Evolutionary conservation across 2,113 vertebrate genomes (phyloP).

Genomic region (Hyla sarda): DNA sequence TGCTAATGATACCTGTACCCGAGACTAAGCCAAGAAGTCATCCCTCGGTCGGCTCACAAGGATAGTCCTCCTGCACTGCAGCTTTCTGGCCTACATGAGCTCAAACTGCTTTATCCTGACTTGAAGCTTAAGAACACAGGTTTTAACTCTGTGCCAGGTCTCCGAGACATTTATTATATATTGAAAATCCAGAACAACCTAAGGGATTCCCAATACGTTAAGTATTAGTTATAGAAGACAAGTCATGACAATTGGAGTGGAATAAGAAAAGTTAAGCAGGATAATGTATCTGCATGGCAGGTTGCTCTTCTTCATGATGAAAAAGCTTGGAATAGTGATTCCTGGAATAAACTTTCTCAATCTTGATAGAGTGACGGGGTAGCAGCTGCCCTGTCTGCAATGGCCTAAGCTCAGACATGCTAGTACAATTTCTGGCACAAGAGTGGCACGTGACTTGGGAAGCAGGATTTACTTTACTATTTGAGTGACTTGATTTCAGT

Average conservation of each 20-base stretch:
- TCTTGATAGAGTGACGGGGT: not conserved
- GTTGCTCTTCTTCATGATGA: not conserved
- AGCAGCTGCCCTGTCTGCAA: not conserved
- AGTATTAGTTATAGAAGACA: slow-evolving; percentile 12
- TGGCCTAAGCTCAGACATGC: not conserved
- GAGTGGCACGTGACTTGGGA: not conserved
- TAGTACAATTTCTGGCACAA: not conserved
- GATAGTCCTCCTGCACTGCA: not conserved
- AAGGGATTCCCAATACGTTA: slow-evolving; percentile 24
- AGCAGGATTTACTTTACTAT: not conserved
- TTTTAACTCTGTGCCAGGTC: slow-evolving; percentile 33
- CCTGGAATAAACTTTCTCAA: not conserved
- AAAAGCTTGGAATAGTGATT: not conserved
- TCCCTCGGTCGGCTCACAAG: not conserved
- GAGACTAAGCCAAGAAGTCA: slow-evolving; percentile 14
- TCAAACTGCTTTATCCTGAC: slow-evolving; percentile 32
- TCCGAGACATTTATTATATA: slow-evolving; percentile 30
- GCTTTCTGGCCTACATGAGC: not conserved
- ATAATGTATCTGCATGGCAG: not conserved
- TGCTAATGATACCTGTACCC: slow-evolving; percentile 11
- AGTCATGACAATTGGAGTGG: not conserved
- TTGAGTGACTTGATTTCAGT: not conserved
- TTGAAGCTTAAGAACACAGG: slow-evolving; percentile 19
- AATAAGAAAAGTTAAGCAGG: not conserved
- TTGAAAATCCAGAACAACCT: not conserved